A percentile compares a stretch with the other conserved stretches of the same genome.
These are phyloP conservation scores for Muscina levida DNA, from an alignment of 2,888 invertebrate species.

Conservation along the genomic window DNA sequence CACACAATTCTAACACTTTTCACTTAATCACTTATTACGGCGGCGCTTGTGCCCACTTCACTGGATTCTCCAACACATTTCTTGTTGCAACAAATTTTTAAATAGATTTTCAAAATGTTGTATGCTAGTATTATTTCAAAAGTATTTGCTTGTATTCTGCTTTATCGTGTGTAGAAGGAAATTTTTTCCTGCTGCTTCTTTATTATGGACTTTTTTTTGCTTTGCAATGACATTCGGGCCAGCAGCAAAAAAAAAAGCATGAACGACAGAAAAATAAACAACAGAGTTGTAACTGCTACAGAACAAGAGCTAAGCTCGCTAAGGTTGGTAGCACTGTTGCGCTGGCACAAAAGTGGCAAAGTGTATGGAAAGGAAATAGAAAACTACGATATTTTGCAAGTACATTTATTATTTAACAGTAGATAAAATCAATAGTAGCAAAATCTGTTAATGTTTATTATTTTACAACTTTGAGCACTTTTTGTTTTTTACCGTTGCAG, in stretches of 20 bases:
- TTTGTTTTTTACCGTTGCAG: no score
- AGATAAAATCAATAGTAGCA: no score
- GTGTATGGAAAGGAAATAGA: no score
- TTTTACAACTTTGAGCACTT: no score
- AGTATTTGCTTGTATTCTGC: constrained; percentile 61
- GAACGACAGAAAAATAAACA: no score
- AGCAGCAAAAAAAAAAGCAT: no score
- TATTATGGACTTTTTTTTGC: constrained; percentile 39
- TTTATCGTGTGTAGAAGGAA: constrained; percentile 62
- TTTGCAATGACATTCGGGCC: constrained; percentile 64
- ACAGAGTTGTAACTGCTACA: constrained; percentile 52
- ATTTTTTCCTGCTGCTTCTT: constrained; percentile 38
- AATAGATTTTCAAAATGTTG: constrained; percentile 67
- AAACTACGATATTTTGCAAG: no score
- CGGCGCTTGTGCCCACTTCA: no score
- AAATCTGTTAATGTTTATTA: no score
- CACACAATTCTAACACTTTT: constrained; percentile 61
- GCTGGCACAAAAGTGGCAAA: no score
- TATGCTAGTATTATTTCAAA: constrained; percentile 43
- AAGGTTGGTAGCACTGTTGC: constrained; percentile 57
- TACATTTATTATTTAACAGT: no score
- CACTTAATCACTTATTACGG: constrained; percentile 39
- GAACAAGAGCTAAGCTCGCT: no score
- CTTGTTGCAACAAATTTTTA: constrained; percentile 61
- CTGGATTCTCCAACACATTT: constrained; percentile 45